Evolutionary conservation across 1,140 invertebrate genomes (phyloP).

Genomic region (Dolichoris vasculosae): DNA sequence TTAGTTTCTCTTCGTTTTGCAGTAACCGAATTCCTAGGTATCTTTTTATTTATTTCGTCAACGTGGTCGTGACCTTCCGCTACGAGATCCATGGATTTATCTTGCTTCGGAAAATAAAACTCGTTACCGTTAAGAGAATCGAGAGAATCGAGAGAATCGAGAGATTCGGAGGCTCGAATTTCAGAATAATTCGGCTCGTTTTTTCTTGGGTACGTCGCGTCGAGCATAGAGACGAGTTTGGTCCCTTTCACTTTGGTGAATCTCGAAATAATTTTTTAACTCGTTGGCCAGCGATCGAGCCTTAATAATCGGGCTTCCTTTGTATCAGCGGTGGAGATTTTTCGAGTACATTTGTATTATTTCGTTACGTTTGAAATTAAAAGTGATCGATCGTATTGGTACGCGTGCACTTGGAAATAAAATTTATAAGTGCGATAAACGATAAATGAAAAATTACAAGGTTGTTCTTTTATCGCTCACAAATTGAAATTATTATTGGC

Average conservation of each 20-base stretch:
- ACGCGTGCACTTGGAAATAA: constrained; percentile 6
- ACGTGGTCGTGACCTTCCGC: constrained; percentile 30
- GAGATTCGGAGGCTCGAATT: no score
- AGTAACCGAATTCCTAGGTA: background rate
- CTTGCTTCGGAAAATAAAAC: background rate
- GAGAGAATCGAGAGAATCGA: no score
- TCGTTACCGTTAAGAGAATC: background rate
- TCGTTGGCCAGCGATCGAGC: no score
- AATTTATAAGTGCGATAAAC: constrained; percentile 9
- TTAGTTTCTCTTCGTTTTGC: background rate
- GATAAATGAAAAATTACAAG: constrained; percentile 33
- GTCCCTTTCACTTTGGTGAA: no score
- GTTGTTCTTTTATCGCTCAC: background rate
- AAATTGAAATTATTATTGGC: constrained; percentile 27
- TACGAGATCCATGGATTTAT: background rate
- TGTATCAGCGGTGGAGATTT: background rate
- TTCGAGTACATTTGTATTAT: constrained; percentile 6
- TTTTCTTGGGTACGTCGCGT: no score
- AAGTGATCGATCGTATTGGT: constrained; percentile 21
- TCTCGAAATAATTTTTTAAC: no score
- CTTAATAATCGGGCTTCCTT: background rate
- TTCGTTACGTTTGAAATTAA: constrained; percentile 30
- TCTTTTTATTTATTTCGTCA: constrained; percentile 4
- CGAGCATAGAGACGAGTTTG: no score
- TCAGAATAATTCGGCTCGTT: no score